Evolutionary conservation across 2,113 vertebrate genomes (phyloP), one percentile per base, ranked within the genome.

Genomic region (Cinclus mexicanus): DNA sequence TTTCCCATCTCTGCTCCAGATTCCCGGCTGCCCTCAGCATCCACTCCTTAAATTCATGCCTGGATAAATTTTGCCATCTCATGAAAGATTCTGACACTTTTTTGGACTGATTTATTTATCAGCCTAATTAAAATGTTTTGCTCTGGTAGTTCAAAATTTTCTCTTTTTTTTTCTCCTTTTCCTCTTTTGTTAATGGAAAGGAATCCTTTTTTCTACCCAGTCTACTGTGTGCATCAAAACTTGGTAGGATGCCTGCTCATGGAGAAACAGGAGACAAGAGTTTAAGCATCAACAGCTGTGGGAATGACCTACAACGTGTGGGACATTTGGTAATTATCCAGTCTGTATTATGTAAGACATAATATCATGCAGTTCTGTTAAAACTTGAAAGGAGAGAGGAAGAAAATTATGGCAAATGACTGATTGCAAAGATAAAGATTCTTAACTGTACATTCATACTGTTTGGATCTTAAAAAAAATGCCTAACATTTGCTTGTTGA

Each of bases 121-220:
- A 75, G 49, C 37, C 69, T 41, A 83, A 87, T 90, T 87, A 84
- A 94, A 94, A 94, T 71, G 56, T 86, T 93, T 92, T 87, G 88
- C 80, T 96, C 64, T 83, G 52, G 10, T 86, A 63, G 25, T 77
- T 93, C 72, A 55, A 89, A 81, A 37, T 14, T 28, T 1, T 14
- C 8, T 24, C 14, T 5, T 4, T 1, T 5, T 6, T 1, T 3
- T 4, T 8, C 1, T 6, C 7, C 5, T 16, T 49, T 52, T 23
- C 28, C 8, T 56, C 79, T 67, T 78, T 49, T 55, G 4, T 26
- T 42, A 42, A 26, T 72, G 42, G 59, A 80, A 47, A 92, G 14
- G 31, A 77, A 70, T 59, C 28, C 23, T 83, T 83, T 77, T 60
- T 21, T 39, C 28, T 64, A 10, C 44, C 29, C 31, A 75, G 7